Conservation (phyloP, 2,113 vertebrate genomes). For the Eulemur macaco region DNA sequence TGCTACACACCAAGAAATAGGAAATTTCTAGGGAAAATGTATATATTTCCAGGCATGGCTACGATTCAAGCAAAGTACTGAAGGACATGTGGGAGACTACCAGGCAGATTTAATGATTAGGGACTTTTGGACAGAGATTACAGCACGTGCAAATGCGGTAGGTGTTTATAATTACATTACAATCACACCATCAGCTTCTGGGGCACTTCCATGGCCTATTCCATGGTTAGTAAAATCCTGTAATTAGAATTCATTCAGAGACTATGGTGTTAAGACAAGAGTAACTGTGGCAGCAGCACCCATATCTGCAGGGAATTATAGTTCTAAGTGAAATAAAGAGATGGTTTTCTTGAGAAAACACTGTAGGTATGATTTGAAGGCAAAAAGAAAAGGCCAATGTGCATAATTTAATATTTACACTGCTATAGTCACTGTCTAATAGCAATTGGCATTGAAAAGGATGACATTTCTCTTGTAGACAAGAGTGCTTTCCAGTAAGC, state of each 20-base stretch:
- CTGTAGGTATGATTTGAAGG: constrained; percentile 2
- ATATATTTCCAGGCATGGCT: not conserved
- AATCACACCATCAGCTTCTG: not conserved
- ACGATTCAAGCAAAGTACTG: not conserved
- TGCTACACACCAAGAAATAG: not conserved
- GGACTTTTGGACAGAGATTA: not conserved
- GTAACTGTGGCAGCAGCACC: not conserved
- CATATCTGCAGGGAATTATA: not conserved
- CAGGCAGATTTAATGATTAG: not conserved
- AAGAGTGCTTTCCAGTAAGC: not conserved
- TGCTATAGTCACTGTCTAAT: not conserved
- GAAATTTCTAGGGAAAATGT: not conserved
- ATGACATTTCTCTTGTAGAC: not conserved
- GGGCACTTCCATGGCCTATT: not conserved
- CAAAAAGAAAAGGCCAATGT: not conserved
- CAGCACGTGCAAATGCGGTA: not conserved
- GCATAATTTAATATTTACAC: constrained; percentile 32
- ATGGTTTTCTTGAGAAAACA: constrained; percentile 4
- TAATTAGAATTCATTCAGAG: constrained; percentile 31
- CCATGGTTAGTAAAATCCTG: constrained; percentile 22
- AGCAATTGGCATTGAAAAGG: not conserved
- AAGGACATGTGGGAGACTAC: not conserved
- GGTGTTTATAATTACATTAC: not conserved
- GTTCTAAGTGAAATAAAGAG: not conserved
- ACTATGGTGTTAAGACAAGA: not conserved